These are phyloP conservation scores for Gulo gulo DNA, from an alignment of 2,113 vertebrate species.

Conservation along the genomic window DNA sequence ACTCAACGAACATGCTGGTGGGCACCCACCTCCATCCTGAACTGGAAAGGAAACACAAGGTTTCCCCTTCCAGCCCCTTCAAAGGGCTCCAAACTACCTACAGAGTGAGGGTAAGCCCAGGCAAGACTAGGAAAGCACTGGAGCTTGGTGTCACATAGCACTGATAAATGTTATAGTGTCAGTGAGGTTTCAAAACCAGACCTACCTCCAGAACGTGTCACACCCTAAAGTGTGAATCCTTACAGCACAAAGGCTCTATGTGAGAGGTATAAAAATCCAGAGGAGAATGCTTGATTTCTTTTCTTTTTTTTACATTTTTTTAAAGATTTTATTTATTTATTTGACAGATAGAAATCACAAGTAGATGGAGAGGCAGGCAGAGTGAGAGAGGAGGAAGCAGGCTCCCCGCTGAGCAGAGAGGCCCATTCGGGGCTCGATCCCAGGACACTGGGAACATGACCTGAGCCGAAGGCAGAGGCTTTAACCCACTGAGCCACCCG, in stretches of 20 bases:
- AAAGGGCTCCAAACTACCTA: neutral
- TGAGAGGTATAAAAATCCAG: neutral
- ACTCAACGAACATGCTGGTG: neutral
- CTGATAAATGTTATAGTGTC: neutral
- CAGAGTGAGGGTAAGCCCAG: neutral
- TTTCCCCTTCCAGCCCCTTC: neutral
- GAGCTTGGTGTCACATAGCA: neutral
- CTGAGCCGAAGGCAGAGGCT: too few relatives aligned
- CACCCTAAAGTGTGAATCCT: neutral
- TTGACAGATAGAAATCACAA: too few relatives aligned
- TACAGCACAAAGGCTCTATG: neutral
- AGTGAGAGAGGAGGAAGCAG: too few relatives aligned
- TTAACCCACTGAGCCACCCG: too few relatives aligned
- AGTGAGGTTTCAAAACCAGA: neutral
- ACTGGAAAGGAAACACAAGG: neutral
- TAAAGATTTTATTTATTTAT: neutral
- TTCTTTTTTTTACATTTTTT: too few relatives aligned
- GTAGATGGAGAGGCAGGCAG: too few relatives aligned
- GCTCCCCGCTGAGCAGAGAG: too few relatives aligned
- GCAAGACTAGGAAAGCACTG: neutral
- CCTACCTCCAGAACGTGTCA: neutral
- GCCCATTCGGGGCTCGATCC: too few relatives aligned
- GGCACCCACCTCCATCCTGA: neutral
- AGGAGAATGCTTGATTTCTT: neutral
- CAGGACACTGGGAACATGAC: too few relatives aligned